phyloP scores from a whole-genome alignment of 1,140 invertebrate species.

The Coenobita brevimanus region DNA sequence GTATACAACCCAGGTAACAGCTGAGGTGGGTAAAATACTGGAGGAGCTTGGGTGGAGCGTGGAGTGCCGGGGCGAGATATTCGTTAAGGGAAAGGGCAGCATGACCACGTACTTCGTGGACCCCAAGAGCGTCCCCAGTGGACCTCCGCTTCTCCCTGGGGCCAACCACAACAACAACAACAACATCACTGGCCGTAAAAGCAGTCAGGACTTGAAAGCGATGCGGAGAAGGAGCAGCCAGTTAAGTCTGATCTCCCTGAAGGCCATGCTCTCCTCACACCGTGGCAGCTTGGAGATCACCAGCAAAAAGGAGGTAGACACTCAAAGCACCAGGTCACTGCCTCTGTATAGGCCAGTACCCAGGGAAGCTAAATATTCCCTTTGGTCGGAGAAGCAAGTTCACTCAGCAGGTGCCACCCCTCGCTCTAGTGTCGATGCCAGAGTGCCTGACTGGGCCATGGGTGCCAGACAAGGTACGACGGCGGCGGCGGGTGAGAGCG shows the following conservation, averaged over 20 bases:
- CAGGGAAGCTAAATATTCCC: background rate
- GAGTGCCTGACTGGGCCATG: background rate
- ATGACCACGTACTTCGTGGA: conserved; percentile 75
- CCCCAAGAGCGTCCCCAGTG: conserved; percentile 15
- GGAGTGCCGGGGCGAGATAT: conserved; percentile 72
- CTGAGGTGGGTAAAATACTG: conserved; percentile 50
- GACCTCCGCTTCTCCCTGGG: background rate
- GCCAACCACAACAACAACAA: conserved; percentile 24
- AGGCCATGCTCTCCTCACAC: conserved; percentile 21
- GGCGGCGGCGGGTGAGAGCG: too few relatives aligned
- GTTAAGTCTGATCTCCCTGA: conserved; percentile 43
- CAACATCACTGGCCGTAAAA: conserved; percentile 8
- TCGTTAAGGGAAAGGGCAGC: conserved; percentile 75
- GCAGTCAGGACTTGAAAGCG: background rate
- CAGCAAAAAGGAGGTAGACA: background rate
- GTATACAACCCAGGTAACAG: conserved; percentile 14
- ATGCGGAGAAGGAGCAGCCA: conserved; percentile 48
- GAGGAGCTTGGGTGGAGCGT: conserved; percentile 62
- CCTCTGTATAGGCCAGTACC: background rate
- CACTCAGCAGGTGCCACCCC: background rate
- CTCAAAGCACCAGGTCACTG: conserved; percentile 14
- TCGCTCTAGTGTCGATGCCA: conserved; percentile 33
- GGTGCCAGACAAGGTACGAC: too few relatives aligned
- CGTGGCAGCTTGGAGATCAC: conserved; percentile 50
- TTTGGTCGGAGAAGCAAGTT: background rate